phyloP scores from a whole-genome alignment of 2,113 vertebrate genomes.

The Pollachius pollachius region DNA sequence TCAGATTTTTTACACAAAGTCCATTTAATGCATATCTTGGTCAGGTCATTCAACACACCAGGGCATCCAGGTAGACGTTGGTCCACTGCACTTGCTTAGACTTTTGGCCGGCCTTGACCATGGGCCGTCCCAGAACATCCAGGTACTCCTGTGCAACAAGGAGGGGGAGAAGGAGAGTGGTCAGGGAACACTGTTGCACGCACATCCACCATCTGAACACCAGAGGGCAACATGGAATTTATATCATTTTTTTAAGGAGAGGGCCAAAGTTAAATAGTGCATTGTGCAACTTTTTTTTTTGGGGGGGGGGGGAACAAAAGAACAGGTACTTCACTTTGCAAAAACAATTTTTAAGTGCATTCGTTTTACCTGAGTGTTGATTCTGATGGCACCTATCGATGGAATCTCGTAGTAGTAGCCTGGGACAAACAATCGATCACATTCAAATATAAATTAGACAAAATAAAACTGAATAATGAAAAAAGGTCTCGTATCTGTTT shows the following conservation, averaged over 20 bases:
- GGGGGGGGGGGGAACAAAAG: too few relatives aligned
- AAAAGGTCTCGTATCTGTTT: background rate
- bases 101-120: slow-evolving; percentile 86
- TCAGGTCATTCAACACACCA: slow-evolving; percentile 75
- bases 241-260: background rate
- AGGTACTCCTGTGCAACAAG: slow-evolving; percentile 86
- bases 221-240: slow-evolving; percentile 35
- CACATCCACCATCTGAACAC: slow-evolving; percentile 21
- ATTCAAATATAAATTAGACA: background rate
- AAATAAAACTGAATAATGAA: background rate
- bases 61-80: slow-evolving; percentile 93
- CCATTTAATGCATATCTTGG: background rate
- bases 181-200: background rate
- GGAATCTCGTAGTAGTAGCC: slow-evolving; percentile 98
- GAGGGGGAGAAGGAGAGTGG: background rate
- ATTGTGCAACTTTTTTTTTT: background rate
- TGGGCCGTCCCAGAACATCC: slow-evolving; percentile 94
- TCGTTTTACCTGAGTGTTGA: slow-evolving; percentile 91
- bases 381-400: slow-evolving; percentile 93
- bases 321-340: too few relatives aligned
- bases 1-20: background rate
- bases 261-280: background rate
- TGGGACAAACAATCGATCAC: slow-evolving; percentile 56
- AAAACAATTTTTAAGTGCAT: too few relatives aligned
- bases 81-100: slow-evolving; percentile 97